These are phyloP conservation scores for Linnaemya vulpina DNA, from an alignment of 2,888 invertebrate genomes.

Conservation along the genomic window DNA sequence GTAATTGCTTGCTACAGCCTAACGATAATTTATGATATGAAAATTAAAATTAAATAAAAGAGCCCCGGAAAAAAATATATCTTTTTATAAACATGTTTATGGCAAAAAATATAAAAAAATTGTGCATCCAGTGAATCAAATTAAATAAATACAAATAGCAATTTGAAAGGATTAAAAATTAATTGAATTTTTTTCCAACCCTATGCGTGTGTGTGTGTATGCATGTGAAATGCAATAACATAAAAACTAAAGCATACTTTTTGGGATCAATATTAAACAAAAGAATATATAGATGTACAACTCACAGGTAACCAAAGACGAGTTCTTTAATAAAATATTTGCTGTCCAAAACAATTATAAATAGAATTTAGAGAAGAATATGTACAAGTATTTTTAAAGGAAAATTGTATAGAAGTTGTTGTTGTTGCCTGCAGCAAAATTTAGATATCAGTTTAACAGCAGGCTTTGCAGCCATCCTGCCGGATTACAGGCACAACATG, in stretches of 20 bases:
- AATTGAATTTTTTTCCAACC: conserved; percentile 59
- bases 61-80: not conserved
- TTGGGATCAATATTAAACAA: conserved; percentile 56
- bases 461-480: not conserved
- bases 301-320: conserved; percentile 8
- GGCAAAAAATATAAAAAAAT: not conserved
- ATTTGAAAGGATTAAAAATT: conserved; percentile 68
- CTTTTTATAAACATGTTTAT: conserved; percentile 10
- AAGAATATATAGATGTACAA: conserved; percentile 1
- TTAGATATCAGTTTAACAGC: conserved; percentile 15
- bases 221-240: conserved; percentile 2
- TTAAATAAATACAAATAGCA: conserved; percentile 69
- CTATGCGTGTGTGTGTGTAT: not conserved
- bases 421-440: not conserved
- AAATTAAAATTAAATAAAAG: conserved; percentile 53
- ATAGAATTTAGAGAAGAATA: not conserved
- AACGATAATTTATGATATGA: conserved; percentile 62
- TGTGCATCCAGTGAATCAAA: conserved; percentile 50
- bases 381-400: not conserved
- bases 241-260: conserved; percentile 44
- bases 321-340: conserved; percentile 1
- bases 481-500: too few species aligned
- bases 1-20: conserved; percentile 53
- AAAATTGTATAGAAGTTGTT: not conserved
- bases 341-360: conserved; percentile 25